phyloP scores from a whole-genome alignment of 2,888 invertebrate genomes.

The Tuta absoluta region DNA sequence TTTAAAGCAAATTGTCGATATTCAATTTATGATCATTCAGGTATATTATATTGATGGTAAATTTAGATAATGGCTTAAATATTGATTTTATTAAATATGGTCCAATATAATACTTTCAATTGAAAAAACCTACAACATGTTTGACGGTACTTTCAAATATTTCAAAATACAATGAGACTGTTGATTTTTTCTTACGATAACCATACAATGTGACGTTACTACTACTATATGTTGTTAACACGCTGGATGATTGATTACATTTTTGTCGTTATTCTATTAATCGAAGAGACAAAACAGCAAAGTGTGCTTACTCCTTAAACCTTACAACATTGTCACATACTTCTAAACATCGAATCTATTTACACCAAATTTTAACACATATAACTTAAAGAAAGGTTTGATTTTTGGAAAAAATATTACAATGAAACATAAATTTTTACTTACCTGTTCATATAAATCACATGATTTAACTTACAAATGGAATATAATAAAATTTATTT shows the following conservation, averaged over 20 bases:
- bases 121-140: slow-evolving; percentile 17
- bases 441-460: slow-evolving; percentile 37
- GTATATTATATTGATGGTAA: no score
- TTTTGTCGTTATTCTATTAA: not conserved
- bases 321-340: slow-evolving; percentile 17
- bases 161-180: slow-evolving; percentile 3
- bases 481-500: slow-evolving; percentile 41
- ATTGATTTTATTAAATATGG: slow-evolving; percentile 22
- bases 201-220: not conserved
- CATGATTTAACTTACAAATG: slow-evolving; percentile 41
- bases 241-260: not conserved
- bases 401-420: slow-evolving; percentile 36
- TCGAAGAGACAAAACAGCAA: not conserved
- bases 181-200: not conserved
- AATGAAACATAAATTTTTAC: slow-evolving; percentile 37
- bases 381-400: slow-evolving; percentile 33
- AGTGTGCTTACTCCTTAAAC: slow-evolving; percentile 3
- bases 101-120: slow-evolving; percentile 32
- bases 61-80: no score
- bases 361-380: slow-evolving; percentile 34
- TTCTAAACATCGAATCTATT: slow-evolving; percentile 35
- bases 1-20: not conserved
- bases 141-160: slow-evolving; percentile 14
- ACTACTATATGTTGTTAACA: not conserved
- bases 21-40: no score